These are phyloP conservation scores for Drosophila recens DNA, from an alignment of 2,888 invertebrate genomes.

Conservation along the genomic window DNA sequence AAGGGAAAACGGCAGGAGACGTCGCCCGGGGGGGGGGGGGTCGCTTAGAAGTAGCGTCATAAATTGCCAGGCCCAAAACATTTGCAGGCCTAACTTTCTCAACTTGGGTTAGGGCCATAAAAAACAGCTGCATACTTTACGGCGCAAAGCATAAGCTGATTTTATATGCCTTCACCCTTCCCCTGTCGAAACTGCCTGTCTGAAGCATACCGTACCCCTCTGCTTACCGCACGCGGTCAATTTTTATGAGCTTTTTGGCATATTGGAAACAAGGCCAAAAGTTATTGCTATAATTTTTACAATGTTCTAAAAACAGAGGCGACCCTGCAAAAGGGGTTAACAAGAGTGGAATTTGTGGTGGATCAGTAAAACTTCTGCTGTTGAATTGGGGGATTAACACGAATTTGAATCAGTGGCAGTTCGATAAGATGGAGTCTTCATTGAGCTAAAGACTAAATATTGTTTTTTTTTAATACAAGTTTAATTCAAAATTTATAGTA, in stretches of 20 bases:
- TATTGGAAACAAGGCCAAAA: slow-evolving; percentile 77
- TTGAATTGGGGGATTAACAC: background rate
- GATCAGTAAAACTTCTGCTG: slow-evolving; percentile 25
- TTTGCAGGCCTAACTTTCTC: slow-evolving; percentile 66
- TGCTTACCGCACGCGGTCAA: slow-evolving; percentile 67
- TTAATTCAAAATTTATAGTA: too few species aligned
- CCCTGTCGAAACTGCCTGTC: background rate
- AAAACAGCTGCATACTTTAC: slow-evolving; percentile 79
- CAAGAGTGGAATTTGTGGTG: slow-evolving; percentile 1
- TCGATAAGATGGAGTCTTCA: background rate
- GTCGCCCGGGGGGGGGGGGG: background rate
- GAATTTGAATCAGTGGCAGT: background rate
- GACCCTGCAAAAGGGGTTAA: slow-evolving; percentile 17
- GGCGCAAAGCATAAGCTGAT: slow-evolving; percentile 71
- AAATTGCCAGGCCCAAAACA: slow-evolving; percentile 58
- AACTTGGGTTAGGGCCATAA: slow-evolving; percentile 69
- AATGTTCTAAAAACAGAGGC: slow-evolving; percentile 55
- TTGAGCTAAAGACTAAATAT: background rate
- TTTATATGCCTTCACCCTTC: slow-evolving; percentile 52
- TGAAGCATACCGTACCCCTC: background rate
- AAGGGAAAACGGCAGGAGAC: background rate
- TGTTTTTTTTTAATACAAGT: too few species aligned
- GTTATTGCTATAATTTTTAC: slow-evolving; percentile 72
- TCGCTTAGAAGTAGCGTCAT: slow-evolving; percentile 39
- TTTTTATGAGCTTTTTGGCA: slow-evolving; percentile 76